Percentiles rank a stretch among this genome's conserved stretches.
Conservation (phyloP, 2,888 invertebrate species). For the Andrena bicolor region DNA sequence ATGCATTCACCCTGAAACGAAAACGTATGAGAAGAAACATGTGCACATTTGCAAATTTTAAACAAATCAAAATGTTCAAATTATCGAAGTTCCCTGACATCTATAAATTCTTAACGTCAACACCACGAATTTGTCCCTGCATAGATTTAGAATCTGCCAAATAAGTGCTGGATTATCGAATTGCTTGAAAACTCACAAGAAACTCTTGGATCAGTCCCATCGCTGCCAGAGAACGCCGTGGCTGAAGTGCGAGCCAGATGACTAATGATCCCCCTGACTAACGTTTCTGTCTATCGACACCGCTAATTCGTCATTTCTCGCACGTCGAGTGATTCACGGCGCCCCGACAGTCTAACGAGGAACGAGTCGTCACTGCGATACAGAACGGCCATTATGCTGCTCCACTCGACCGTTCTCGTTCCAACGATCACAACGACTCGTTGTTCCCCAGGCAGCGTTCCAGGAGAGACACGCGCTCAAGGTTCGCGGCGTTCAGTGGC, state of each 20-base stretch:
- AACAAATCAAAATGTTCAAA: no score
- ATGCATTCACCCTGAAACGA: no score
- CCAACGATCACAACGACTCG: constrained; percentile 65
- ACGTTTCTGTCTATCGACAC: constrained; percentile 74
- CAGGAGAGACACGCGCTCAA: constrained; percentile 30
- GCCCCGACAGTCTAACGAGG: constrained; percentile 72
- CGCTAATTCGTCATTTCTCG: constrained; percentile 75
- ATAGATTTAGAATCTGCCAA: no score
- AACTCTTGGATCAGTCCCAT: neutral
- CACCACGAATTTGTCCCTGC: no score
- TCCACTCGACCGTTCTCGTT: constrained; percentile 63
- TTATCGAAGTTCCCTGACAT: no score
- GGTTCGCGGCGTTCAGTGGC: constrained; percentile 24
- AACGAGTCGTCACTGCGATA: constrained; percentile 72
- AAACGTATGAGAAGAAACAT: no score
- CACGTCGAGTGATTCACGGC: constrained; percentile 76
- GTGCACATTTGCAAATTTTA: no score
- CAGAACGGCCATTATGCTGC: constrained; percentile 75
- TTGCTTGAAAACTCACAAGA: no score
- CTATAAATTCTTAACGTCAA: no score
- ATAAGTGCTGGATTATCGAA: no score
- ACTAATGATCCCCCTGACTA: constrained; percentile 74
- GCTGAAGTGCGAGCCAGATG: constrained; percentile 28
- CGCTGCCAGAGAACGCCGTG: neutral
- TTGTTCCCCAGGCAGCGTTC: constrained; percentile 49